These are phyloP conservation scores for Cyphomyrmex costatus DNA, from an alignment of 1,140 invertebrate genomes.

Conservation along the genomic window DNA sequence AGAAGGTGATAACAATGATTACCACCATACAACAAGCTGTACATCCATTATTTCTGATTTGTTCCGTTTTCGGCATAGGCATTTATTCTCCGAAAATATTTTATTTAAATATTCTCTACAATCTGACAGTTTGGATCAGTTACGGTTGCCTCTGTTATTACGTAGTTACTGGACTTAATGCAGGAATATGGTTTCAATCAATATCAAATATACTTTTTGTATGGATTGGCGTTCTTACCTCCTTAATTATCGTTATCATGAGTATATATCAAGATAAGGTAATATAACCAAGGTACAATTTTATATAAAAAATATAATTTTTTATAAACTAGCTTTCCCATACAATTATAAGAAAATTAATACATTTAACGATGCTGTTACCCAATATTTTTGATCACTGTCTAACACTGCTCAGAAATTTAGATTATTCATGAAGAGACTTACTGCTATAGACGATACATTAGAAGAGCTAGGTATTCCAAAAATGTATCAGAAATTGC, in stretches of 20 bases:
- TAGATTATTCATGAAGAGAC: constrained; percentile 2
- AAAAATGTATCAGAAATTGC: neutral
- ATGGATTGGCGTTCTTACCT: neutral
- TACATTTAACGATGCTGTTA: neutral
- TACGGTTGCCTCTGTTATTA: constrained; percentile 10
- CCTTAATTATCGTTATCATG: neutral
- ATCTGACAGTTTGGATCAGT: constrained; percentile 9
- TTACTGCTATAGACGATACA: constrained; percentile 33
- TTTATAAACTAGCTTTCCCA: neutral
- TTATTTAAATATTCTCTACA: constrained; percentile 27
- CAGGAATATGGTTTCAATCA: neutral
- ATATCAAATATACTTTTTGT: neutral
- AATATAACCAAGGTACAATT: neutral
- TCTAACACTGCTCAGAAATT: constrained; percentile 13
- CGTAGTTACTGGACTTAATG: neutral
- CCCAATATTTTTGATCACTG: neutral
- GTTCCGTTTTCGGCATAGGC: constrained; percentile 6
- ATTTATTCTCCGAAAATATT: neutral
- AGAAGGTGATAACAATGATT: neutral
- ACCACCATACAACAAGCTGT: constrained; percentile 8
- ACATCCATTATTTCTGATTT: neutral
- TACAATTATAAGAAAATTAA: too few species aligned
- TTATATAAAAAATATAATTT: neutral
- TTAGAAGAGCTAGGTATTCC: constrained; percentile 16
- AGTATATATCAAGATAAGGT: neutral